These are phyloP conservation scores for Plusia festucae DNA, from an alignment of 2,888 invertebrate species.

Conservation along the genomic window DNA sequence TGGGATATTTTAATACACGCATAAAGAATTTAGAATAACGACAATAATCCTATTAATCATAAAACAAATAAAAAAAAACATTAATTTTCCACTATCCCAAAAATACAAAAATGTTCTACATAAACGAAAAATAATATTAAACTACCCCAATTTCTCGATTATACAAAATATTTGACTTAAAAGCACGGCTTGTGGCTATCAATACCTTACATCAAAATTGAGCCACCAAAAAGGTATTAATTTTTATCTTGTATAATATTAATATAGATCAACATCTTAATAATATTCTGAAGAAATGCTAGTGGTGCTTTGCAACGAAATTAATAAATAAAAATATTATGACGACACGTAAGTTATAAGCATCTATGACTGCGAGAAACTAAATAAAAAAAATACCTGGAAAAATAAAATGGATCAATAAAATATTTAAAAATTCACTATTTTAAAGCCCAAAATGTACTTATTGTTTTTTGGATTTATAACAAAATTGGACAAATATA, in stretches of 20 bases:
- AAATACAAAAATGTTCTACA: conserved; percentile 20
- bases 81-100: conserved; percentile 15
- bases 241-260: conserved; percentile 57
- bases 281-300: conserved; percentile 53
- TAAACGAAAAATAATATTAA: conserved; percentile 46
- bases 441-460: too few species aligned
- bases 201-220: conserved; percentile 71
- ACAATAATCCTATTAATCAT: conserved; percentile 25
- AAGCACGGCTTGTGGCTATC: conserved; percentile 67
- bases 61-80: conserved; percentile 11
- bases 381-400: too few species aligned
- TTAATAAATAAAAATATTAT: conserved; percentile 1
- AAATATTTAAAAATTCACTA: too few species aligned
- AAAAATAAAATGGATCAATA: too few species aligned
- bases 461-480: too few species aligned
- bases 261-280: conserved; percentile 65
- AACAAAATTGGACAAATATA: too few species aligned
- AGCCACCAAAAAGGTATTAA: conserved; percentile 72
- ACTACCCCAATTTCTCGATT: conserved; percentile 63
- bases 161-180: conserved; percentile 61
- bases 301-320: conserved; percentile 67
- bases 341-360: too few species aligned
- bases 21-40: conserved; percentile 23
- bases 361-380: too few species aligned
- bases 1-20: conserved; percentile 69